Evolutionary conservation across 2,888 invertebrate genomes (phyloP), one percentile per base, ranked within the genome.

Genomic region (Lycaena phlaeas): DNA sequence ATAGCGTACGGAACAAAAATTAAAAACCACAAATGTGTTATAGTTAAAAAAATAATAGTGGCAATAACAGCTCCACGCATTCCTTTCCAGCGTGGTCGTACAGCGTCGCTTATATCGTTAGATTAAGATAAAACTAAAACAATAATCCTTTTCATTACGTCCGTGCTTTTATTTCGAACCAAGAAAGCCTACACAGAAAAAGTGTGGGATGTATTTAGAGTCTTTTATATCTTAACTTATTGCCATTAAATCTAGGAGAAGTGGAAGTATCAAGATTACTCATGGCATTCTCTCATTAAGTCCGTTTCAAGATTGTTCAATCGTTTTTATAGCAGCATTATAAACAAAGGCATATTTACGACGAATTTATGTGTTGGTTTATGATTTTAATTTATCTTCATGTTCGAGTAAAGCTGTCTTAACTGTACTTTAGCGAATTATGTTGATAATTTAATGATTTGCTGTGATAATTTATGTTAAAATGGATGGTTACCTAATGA

Each of bases 91-190:
- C 43, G 28, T 43, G 41, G 42, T 45, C 37, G 36, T 40, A n/a
- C n/a, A 43, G 39, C 61, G 61, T 57, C 63, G 61, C 64, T 70
- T 71, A 72, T 70, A 77, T 72, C 70, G 70, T 73, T 74, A 74
- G 78, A 79, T 79, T 77, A 66, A 78, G 78, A 81, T 81, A 78
- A 77, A 79, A 81, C 71, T 78, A 77, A 81, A 82, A 84, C 84
- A 84, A 82, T 84, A 77, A 79, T 81, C 79, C 76, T 81, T 81
- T 81, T 77, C 73, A 75, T 77, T 76, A 68, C 59, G 56, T 60
- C 54, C 59, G 63, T 60, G 67, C 70, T 64, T 78, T 79, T 81
- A 77, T 77, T 79, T 75, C 65, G 68, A 67, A 61, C 49, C 63
- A 61, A 73, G 72, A 71, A 73, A 67, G 52, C 63, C 54, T 62